Evolutionary conservation across 2,797 vertebrate species (phyloP), one percentile per base, ranked within the genome.

Genomic region (Calcarius lapponicus): DNA sequence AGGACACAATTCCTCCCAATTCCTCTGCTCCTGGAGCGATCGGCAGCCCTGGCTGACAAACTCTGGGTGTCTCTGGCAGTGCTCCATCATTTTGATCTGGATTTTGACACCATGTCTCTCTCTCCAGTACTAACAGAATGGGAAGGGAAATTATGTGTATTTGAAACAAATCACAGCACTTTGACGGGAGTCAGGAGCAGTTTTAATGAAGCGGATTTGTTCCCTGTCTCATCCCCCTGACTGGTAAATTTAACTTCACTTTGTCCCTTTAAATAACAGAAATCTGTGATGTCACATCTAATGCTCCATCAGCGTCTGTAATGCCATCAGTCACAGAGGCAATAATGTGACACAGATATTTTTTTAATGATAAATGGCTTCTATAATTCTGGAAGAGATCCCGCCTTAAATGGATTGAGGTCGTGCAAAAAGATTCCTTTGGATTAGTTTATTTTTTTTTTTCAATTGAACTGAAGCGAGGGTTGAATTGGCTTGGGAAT

Each of bases 191-290:
- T 70, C 74, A 78, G 73, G 74, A 87, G 71, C 64, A 54, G 19
- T 70, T 94, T 65, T 47, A 18, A 70, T 17, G 58, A 28, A 72
- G 76, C 0, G 1, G 51, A 18, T 82, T 65, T 1, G 8, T 79
- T 93, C 70, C 53, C 53, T n/a, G 36, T 42, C 88, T 94, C 3
- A 0, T 61, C 28, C 28, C 0, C 4, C 64, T 60, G 67, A 32
- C 53, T 53, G 79, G 76, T 53, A 54, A 79, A 84, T 94, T 81
- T 61, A 53, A 65, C 66, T 90, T 57, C 51, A 32, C 25, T 90
- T 94, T 92, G 74, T 80, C 83, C 73, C 36, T 95, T 92, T 91
- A 67, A 90, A 82, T 47, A 86, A 54, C 19, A 84, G 60, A 71
- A 65, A 64, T 9, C 13, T 83, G 64, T 85, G 90, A 54, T 90